phyloP scores from a whole-genome alignment of 2,888 invertebrate genomes.

The Sesamia inferens region DNA sequence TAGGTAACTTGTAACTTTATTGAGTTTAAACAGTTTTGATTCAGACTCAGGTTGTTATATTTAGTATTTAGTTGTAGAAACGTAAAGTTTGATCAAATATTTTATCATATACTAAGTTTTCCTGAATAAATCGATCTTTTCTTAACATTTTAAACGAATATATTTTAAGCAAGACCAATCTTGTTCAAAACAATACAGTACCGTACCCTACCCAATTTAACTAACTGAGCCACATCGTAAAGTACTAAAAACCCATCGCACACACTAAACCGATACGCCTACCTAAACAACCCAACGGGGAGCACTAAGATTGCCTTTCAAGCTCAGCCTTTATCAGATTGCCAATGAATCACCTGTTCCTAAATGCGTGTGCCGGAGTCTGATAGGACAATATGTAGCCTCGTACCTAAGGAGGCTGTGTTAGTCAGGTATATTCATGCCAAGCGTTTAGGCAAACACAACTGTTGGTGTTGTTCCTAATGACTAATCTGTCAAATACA shows the following conservation, averaged over 20 bases:
- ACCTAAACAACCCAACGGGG: conserved; percentile 11
- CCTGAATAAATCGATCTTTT: not conserved
- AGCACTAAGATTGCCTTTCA: conserved; percentile 38
- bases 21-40: not conserved
- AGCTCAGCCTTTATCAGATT: conserved; percentile 35
- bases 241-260: conserved; percentile 21
- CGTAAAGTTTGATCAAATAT: not conserved
- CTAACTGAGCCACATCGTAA: not conserved
- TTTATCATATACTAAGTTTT: not conserved
- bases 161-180: not conserved
- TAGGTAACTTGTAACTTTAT: not conserved
- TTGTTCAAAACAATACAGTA: not conserved
- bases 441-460: conserved; percentile 7
- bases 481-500: conserved; percentile 18
- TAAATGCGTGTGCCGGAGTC: conserved; percentile 10
- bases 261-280: not conserved
- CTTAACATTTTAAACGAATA: not conserved
- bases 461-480: not conserved
- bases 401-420: not conserved
- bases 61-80: not conserved
- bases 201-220: not conserved
- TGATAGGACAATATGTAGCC: conserved; percentile 12
- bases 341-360: conserved; percentile 30
- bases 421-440: not conserved
- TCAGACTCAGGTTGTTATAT: not conserved